Evolutionary conservation across 2,113 vertebrate species (phyloP), one percentile per base, ranked within the genome.

Genomic region (Tamias sibiricus): DNA sequence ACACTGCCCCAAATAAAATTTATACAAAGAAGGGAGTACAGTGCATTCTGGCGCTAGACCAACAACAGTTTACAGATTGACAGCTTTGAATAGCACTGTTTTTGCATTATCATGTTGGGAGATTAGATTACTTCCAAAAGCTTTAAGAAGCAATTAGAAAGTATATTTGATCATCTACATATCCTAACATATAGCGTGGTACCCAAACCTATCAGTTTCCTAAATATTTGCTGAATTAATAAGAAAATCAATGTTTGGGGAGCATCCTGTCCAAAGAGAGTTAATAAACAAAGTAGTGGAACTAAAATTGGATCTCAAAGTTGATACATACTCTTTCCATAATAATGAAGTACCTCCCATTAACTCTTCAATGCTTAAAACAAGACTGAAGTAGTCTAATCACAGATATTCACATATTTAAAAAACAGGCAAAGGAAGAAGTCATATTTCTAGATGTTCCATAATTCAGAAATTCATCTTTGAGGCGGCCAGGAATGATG

Each of bases 231-330:
- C 17, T 89, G 37, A 91, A 49, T 24, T 20, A 82, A 47, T 72
- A 35, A 72, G 37, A 93, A 93, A 88, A 88, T 5, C 81, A 37
- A 89, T 89, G 76, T 87, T n/a, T 90, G 59, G 37, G 32, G 35
- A 35, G 6, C 35, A 69, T 2, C 28, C 47, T 47, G 20, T 35
- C 22, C 80, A 83, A 52, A 81, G 14, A 75, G 3, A 89, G 59
- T 87, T 54, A 95, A 32, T 22, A 86, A 90, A 93, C 76, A 74
- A n/a, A 86, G 64, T 4, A 40, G 9, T 32, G 2, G 9, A 88
- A 89, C 13, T 49, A 95, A 44, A 93, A 89, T 30, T 90, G 32
- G 40, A 90, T 40, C 0, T 30, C 26, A 62, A 92, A 92, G 35
- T 62, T 35, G 72, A 28, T 30, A 28, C 26, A 90, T 49, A 69